Evolutionary conservation across 2,797 vertebrate genomes (phyloP).

Genomic region (Rhinella marina): DNA sequence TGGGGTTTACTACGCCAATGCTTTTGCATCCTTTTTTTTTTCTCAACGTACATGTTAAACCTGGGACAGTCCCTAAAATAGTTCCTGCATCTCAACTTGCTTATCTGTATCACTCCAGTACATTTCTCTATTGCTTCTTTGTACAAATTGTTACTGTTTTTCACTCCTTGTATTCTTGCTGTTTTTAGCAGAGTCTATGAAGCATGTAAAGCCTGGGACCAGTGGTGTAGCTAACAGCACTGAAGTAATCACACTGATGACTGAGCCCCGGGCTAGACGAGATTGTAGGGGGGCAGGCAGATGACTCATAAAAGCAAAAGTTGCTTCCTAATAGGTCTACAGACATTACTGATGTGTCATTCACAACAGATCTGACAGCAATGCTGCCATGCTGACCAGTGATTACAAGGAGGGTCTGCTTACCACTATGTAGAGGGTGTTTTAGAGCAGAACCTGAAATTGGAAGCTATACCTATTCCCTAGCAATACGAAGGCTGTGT

Average conservation of each 20-base stretch:
- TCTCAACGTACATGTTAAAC: too few species aligned
- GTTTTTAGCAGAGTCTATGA: not conserved
- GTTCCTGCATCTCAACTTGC: not conserved
- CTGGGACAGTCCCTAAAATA: too few species aligned
- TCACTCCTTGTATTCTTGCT: not conserved
- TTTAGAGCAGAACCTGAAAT: not conserved
- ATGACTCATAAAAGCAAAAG: not conserved
- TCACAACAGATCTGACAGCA: not conserved
- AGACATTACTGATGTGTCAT: not conserved
- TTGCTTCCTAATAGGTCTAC: not conserved
- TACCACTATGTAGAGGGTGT: not conserved
- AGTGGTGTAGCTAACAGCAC: not conserved
- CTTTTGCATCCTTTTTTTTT: too few species aligned
- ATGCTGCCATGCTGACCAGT: not conserved
- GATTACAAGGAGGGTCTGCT: not conserved
- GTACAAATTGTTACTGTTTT: not conserved
- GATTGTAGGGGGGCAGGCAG: not conserved
- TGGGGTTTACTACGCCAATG: too few species aligned
- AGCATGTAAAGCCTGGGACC: not conserved
- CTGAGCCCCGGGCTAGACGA: not conserved
- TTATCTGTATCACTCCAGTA: not conserved
- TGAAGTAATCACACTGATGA: not conserved
- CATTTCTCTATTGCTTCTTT: not conserved
- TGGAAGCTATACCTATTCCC: not conserved
- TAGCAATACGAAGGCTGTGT: not conserved